These are phyloP conservation scores for Ophiodon elongatus DNA, from an alignment of 2,113 vertebrate species.

Conservation along the genomic window DNA sequence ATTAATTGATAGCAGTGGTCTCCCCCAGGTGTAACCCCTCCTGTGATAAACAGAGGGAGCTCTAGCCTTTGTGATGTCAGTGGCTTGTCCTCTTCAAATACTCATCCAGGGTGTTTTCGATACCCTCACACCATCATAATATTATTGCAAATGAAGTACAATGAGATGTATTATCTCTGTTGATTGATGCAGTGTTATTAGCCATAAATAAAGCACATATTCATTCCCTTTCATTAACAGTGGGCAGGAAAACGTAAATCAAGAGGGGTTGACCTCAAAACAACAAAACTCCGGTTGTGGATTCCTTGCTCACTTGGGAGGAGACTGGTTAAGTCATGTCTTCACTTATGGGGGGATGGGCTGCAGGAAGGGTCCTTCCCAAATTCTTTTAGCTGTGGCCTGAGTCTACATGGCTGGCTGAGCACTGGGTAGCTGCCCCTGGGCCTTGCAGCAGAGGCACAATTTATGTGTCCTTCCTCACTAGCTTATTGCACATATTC, in stretches of 20 bases:
- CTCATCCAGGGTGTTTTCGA: neutral
- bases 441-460: conserved; percentile 69
- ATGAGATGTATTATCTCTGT: neutral
- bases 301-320: conserved; percentile 46
- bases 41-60: conserved; percentile 2
- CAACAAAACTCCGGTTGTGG: conserved; percentile 20
- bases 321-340: conserved; percentile 60
- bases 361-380: conserved; percentile 74
- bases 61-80: neutral
- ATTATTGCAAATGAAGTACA: neutral
- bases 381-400: conserved; percentile 78
- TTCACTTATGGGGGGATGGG: conserved; percentile 69
- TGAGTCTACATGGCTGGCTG: conserved; percentile 80
- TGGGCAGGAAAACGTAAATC: neutral
- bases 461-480: conserved; percentile 77
- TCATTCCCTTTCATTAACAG: neutral
- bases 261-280: conserved; percentile 34
- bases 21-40: conserved; percentile 19
- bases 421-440: conserved; percentile 75
- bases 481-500: conserved; percentile 74
- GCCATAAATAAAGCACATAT: neutral
- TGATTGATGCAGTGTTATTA: neutral
- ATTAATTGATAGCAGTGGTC: neutral
- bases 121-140: neutral
- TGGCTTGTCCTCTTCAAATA: neutral